phyloP scores from a whole-genome alignment of 2,113 vertebrate species.

The Chascanopsetta lugubris region DNA sequence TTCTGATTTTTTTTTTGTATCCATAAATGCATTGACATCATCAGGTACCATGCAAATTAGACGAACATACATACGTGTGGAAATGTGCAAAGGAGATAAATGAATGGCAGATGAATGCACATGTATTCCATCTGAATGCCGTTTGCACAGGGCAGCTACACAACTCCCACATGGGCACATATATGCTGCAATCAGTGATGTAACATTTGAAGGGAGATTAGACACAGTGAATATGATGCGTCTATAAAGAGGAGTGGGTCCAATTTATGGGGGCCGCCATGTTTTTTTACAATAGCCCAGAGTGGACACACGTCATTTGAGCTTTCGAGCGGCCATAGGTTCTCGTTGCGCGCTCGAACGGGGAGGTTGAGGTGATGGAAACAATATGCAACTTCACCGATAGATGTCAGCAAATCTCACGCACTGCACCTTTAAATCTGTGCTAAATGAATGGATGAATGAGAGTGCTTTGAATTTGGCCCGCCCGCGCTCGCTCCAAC shows the following conservation, averaged over 20 bases:
- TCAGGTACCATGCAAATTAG: slow-evolving; percentile 1
- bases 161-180: neutral
- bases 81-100: neutral
- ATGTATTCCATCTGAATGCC: neutral
- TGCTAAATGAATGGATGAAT: neutral
- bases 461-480: neutral
- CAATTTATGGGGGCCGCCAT: too few relatives aligned
- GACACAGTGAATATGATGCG: slow-evolving; percentile 12
- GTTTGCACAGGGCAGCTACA: slow-evolving; percentile 2
- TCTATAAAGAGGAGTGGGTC: neutral
- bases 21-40: too few relatives aligned
- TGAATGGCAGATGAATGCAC: neutral
- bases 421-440: too few relatives aligned
- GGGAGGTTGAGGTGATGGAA: too few relatives aligned
- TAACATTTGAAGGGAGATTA: slow-evolving; percentile 6
- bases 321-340: too few relatives aligned
- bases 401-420: too few relatives aligned
- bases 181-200: neutral
- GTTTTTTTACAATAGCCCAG: too few relatives aligned
- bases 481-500: slow-evolving; percentile 11
- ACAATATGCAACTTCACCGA: too few relatives aligned
- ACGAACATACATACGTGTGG: neutral
- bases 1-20: too few relatives aligned
- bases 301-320: too few relatives aligned
- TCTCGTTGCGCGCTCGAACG: too few relatives aligned